Conservation (phyloP, 2,888 invertebrate genomes). For the Stenodema calcarata region DNA sequence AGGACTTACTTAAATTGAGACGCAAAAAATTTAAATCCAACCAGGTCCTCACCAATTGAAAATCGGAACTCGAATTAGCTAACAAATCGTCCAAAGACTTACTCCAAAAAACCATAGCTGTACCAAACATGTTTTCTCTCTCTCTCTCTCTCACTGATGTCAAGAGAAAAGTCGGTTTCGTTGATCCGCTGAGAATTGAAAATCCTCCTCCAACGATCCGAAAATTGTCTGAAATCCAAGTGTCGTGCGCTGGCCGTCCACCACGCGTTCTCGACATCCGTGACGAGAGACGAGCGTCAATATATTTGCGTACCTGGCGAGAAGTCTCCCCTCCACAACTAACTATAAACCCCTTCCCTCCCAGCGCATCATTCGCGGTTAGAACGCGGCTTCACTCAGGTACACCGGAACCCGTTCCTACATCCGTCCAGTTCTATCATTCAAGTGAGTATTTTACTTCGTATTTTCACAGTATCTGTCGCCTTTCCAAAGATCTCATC, state of each 20-base stretch:
- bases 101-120: too few relatives aligned
- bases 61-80: too few relatives aligned
- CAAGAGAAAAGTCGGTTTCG: too few relatives aligned
- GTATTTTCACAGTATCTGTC: background rate
- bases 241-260: background rate
- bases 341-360: constrained; percentile 20
- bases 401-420: background rate
- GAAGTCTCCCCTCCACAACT: constrained; percentile 32
- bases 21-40: too few relatives aligned
- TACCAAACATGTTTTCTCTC: too few relatives aligned
- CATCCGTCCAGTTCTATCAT: background rate
- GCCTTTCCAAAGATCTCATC: too few relatives aligned
- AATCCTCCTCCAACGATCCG: background rate
- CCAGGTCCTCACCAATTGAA: too few relatives aligned
- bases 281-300: constrained; percentile 14
- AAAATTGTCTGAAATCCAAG: background rate
- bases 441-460: constrained; percentile 10
- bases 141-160: too few relatives aligned
- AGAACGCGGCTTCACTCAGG: constrained; percentile 8
- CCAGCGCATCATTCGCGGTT: constrained; percentile 25
- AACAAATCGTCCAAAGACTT: too few relatives aligned
- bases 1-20: too few relatives aligned
- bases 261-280: constrained; percentile 11
- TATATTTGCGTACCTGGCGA: constrained; percentile 43
- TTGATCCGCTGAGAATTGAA: background rate